Evolutionary conservation across 2,797 vertebrate genomes (phyloP), one percentile per base, ranked within the genome.

Genomic region (Anguilla marmorata): DNA sequence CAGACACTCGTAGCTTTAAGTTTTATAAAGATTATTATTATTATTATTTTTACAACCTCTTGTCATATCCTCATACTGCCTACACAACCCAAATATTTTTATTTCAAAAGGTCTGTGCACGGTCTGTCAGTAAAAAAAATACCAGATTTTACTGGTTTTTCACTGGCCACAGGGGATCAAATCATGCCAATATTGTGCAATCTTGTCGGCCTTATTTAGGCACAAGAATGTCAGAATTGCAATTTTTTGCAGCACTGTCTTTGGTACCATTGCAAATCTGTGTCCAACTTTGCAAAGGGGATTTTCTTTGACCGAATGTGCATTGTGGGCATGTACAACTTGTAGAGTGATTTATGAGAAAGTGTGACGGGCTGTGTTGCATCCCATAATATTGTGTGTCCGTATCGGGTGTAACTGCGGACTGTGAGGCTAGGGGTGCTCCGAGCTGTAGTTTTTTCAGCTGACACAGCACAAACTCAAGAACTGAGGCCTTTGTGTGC

Each of bases 111-210:
- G 48, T 33, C 48, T 84, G 82, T 84, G 50, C 16, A 56, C 48
- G 56, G 45, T 52, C 45, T 14, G 11, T 56, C 82, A 84, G 21
- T 24, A 83, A 83, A 82, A 37, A 9, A 80, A 19, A 6, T 19
- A 45, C 16, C 33, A 82, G 79, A 45, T 45, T 45, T 48, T 12
- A 4, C 6, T 50, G 50, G 11, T 52, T 52, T 52, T 84, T 21
- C 56, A 84, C 27, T 54, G 52, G 82, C 45, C n/a, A 84, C n/a
- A 54, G 48, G 52, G 48, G 50, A 84, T 27, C 56, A 24, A 84
- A 84, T 84, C 30, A 74, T 33, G 48, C 50, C 24, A 27, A 84
- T 7, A 84, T 84, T 50, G 27, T 84, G 56, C n/a, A 84, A 66
- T 66, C 6, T n/a, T 84, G 48, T 24, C 12, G 2, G 27, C 69